Percentiles rank a stretch among this genome's conserved stretches.
Evolutionary conservation across 2,797 vertebrate species (phyloP).

Genomic region (Amniataba percoides): DNA sequence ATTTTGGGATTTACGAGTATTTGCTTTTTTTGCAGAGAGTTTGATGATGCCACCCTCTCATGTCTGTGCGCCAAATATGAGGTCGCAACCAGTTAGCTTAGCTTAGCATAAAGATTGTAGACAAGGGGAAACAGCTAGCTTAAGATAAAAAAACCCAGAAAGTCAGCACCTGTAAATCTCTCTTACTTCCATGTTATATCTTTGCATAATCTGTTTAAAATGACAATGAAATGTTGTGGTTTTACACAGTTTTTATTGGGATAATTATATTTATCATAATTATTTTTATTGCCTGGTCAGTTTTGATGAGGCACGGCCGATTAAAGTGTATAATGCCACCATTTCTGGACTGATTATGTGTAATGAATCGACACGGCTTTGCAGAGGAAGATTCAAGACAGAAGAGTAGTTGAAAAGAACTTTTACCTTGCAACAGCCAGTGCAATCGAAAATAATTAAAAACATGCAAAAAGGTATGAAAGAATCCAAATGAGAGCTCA

Average conservation of each 20-base stretch:
- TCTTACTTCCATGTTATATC: neutral
- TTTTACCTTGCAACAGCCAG: neutral
- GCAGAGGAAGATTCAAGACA: conserved; percentile 13
- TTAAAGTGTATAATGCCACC: conserved; percentile 15
- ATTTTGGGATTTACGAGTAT: neutral
- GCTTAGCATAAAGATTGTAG: conserved; percentile 3
- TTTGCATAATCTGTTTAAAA: too few relatives aligned
- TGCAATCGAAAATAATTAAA: neutral
- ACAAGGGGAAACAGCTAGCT: neutral
- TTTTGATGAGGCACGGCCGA: neutral
- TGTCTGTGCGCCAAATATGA: neutral
- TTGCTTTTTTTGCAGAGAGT: neutral
- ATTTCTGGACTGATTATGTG: conserved; percentile 8
- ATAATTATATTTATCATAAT: neutral
- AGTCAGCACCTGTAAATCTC: neutral
- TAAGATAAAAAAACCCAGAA: too few relatives aligned
- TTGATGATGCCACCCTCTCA: neutral
- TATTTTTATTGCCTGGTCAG: conserved; percentile 9
- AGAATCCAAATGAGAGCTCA: neutral
- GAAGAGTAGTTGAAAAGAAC: neutral
- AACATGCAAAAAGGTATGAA: neutral
- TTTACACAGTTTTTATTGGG: neutral
- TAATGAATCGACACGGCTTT: neutral
- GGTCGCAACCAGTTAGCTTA: neutral
- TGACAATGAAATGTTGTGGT: neutral